Base-by-base conservation (phyloP, 2,888 invertebrate species). In the Caenorhabditis sp. region DNA sequence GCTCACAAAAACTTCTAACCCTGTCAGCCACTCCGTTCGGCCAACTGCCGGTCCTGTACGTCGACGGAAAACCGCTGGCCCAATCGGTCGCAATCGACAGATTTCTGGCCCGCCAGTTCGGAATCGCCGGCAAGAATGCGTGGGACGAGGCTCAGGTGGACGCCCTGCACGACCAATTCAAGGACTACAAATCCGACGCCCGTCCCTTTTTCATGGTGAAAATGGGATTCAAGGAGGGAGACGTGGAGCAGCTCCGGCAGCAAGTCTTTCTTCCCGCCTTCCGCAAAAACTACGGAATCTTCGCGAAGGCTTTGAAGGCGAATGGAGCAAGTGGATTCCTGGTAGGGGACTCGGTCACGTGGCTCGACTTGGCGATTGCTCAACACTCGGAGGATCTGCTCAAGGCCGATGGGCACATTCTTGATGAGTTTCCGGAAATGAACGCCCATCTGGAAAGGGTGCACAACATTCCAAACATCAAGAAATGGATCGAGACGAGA, bases 301-400 rank as follows among this genome's bases (percentile, higher is more conserved):
- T 70, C 53, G 32, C 20, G 6, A 53, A 53, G 17, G 32, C 17
- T 26, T 27, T 70, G 45, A 45, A 79, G 53, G 37, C 74, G 27
- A n/a, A n/a, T n/a, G n/a, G n/a, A n/a, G n/a, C n/a, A n/a, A 59
- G 70, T 65, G 86, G 86, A 13, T 86, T 77, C 68, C 72, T 86
- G 22, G 80, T 80, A 35, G 81, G 82, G 11, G 56, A 70, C 35
- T 66, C 63, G 2, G 24, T 84, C 41, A 82, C 86, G 20, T 86
- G 80, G 79, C 80, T 84, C 7, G 86, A 86, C 50, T 70, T 86
- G 41, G 62, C 78, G 2, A 45, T 86, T 52, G 81, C 84, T 24
- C 82, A 85, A 26, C 80, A 83, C 58, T 68, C 77, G 15, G 74
- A 76, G 1, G 77, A 79, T 26, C 58, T 83, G 26, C 32, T 70